Base-by-base conservation (phyloP, 37 sponge, comb jelly and placozoan genomes). In the Halisarca cf. caerulea region DNA sequence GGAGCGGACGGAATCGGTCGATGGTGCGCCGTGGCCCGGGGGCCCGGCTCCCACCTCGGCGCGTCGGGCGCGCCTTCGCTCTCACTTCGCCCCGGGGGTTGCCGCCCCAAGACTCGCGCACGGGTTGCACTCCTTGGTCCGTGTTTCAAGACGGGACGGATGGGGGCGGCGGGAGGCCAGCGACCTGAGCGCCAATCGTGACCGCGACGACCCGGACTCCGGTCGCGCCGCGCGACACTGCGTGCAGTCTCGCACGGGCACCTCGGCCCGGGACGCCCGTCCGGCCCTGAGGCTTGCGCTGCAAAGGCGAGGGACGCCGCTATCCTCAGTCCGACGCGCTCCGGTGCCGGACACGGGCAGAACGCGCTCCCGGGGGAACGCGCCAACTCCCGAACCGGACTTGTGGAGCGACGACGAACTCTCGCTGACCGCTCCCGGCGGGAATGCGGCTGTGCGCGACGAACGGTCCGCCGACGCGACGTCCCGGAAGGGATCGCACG, bases 121-220 rank as follows among this genome's bases (percentile, higher is more conserved):
- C 86, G 53, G 77, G 85, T 80, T 87, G 82, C 84, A 91, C 92
- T 91, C 92, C 92, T 91, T 91, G 92, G 92, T 91, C 92, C 88
- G 88, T 91, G 92, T 88, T 88, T 88, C 92, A 88, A 84, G 86
- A 84, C 88, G 91, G 91, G 87, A 43, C 91, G 84, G 64, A 87
- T 78, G 85, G 66, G 41, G 80, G 79, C 91, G 58, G 34, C 78
- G 28, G 30, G 60, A 34, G 3, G 59, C 72, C 81, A 86, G 64
- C 81, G 64, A 40, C 78, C 57, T 17, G 77, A 64, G 38, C 62
- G 59, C 82, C 33, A 82, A 60, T 82, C 40, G 84, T 54, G 82
- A 81, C 80, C 74, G 74, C 87, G n/a, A 74, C 84, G 44, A 66
- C 39, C 53, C 59, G 69, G 42, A 28, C 80, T 32, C 73, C 69